A percentile compares a stretch with the other conserved stretches of the same genome.
phyloP scores from a whole-genome alignment of 2,888 invertebrate genomes.

The Coelinius sp. region DNA sequence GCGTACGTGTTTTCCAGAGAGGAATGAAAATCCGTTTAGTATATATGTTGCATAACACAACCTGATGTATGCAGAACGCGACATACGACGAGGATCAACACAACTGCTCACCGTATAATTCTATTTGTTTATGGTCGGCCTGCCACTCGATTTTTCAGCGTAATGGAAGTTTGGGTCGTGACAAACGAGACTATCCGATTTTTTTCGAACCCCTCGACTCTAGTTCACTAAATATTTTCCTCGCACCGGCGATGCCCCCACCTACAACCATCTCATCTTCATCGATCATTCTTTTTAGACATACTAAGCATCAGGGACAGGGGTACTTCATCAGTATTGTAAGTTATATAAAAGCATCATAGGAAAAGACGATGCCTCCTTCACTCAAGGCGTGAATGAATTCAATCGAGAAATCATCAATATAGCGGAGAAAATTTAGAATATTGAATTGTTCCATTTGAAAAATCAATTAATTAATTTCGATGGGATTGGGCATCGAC shows the following conservation, averaged over 20 bases:
- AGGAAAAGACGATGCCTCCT: background rate
- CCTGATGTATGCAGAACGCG: constrained; percentile 43
- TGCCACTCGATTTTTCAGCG: constrained; percentile 66
- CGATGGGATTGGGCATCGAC: background rate
- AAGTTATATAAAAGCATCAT: background rate
- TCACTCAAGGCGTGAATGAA: background rate
- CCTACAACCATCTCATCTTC: constrained; percentile 5
- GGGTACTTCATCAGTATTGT: background rate
- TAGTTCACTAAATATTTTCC: constrained; percentile 27
- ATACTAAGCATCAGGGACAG: background rate
- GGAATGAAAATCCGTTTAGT: constrained; percentile 53
- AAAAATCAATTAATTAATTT: constrained; percentile 18
- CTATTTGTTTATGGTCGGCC: constrained; percentile 67
- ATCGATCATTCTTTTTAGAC: background rate
- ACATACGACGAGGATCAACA: constrained; percentile 52
- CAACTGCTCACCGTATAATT: constrained; percentile 60
- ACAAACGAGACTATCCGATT: constrained; percentile 55
- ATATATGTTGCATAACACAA: constrained; percentile 40
- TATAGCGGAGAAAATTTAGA: background rate
- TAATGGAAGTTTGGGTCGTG: constrained; percentile 65
- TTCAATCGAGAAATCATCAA: background rate
- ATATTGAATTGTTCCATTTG: background rate
- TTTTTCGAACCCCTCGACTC: constrained; percentile 28
- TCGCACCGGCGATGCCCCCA: constrained; percentile 16
- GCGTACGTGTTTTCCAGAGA: constrained; percentile 36